Evolutionary conservation across 2,113 vertebrate genomes (phyloP).

Genomic region (Myotis davidii): DNA sequence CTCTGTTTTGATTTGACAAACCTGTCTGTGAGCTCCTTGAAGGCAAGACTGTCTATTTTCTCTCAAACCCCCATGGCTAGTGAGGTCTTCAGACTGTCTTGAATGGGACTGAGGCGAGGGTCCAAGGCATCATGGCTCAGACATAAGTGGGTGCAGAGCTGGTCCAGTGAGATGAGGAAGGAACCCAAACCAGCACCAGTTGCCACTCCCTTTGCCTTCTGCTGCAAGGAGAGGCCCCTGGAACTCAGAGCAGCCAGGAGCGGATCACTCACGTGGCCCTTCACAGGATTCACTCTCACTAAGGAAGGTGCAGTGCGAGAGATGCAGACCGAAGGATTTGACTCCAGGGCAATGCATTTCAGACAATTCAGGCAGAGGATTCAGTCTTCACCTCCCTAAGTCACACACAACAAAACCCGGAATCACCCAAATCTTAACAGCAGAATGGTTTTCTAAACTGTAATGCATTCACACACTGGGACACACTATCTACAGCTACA

Average conservation of each 20-base stretch:
- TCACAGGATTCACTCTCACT: accelerated
- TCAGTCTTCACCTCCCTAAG: not conserved
- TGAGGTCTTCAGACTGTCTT: not conserved
- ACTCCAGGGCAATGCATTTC: not conserved
- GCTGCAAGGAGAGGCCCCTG: not conserved
- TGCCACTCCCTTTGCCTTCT: not conserved
- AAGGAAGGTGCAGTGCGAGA: not conserved
- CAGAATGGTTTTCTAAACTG: not conserved
- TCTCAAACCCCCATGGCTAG: not conserved
- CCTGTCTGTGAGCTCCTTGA: not conserved
- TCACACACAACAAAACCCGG: not conserved
- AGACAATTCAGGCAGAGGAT: not conserved
- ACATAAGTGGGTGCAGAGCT: not conserved
- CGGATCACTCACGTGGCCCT: accelerated
- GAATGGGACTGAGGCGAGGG: not conserved
- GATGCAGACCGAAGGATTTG: accelerated
- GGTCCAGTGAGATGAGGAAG: not conserved
- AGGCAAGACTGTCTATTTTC: not conserved
- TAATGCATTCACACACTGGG: not conserved
- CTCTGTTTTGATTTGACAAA: not conserved
- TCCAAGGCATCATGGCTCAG: not conserved
- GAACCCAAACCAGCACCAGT: accelerated
- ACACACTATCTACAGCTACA: too few relatives aligned
- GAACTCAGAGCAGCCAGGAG: not conserved
- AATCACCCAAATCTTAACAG: not conserved